Evolutionary conservation across 2,113 vertebrate genomes (phyloP).

Genomic region (Pterocles orientalis): DNA sequence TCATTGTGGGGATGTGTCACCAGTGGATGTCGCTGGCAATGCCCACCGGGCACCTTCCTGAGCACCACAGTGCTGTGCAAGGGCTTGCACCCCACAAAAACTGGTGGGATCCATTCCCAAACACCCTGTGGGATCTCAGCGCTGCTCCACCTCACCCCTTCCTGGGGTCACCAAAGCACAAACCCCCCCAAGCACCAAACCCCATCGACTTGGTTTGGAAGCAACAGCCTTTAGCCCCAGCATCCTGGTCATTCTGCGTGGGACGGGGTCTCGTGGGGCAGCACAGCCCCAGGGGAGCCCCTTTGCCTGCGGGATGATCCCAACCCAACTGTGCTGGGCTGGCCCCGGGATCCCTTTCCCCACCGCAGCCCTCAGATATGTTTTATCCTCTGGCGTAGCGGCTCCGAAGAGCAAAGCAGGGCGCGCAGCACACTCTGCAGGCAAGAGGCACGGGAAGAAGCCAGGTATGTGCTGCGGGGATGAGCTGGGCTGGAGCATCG

Average conservation of each 20-base stretch:
- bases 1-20: background rate
- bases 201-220: background rate
- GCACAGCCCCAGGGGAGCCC: background rate
- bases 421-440: constrained; percentile 63
- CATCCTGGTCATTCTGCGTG: rapidly evolving
- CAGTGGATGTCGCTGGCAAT: rapidly evolving
- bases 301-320: background rate
- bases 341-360: background rate
- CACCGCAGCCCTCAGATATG: background rate
- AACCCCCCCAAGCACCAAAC: background rate
- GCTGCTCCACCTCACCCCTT: background rate
- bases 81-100: background rate
- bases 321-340: background rate
- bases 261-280: background rate
- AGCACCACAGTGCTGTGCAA: background rate
- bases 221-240: rapidly evolving
- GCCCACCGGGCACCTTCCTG: background rate
- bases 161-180: background rate
- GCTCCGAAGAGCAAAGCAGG: constrained; percentile 57
- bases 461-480: constrained; percentile 14
- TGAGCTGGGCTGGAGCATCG: background rate
- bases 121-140: background rate
- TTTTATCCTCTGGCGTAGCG: background rate
- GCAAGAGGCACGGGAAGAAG: constrained; percentile 39
- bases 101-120: rapidly evolving